Evolutionary conservation across 2,888 invertebrate species (phyloP), one percentile per base, ranked within the genome.

Genomic region (Eretmocerus hayati): DNA sequence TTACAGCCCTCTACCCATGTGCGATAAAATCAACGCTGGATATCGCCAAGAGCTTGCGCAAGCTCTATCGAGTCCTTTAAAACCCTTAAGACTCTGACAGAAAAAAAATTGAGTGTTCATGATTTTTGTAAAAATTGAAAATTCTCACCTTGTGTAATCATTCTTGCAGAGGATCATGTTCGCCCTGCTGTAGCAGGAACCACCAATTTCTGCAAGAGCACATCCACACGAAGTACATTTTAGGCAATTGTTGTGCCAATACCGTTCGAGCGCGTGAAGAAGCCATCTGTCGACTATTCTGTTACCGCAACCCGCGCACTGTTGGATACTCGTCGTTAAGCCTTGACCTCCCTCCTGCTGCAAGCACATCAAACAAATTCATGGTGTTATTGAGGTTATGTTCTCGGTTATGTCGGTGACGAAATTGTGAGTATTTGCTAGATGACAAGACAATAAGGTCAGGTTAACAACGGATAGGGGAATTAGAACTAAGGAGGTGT

Each of bases 121-220:
- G 30, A 30, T 30, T 9, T 30, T 30, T 30, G 8, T 30, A 8
- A 13, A 13, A 13, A 13, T 9, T 8, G 18, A 8, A 6, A 18
- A 36, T 19, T 18, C 35, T 35, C 77, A 94, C 94, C 90, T 90
- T 75, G 89, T 84, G 76, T 94, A 94, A 77, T 94, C 94, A 75
- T 83, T 85, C 81, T 89, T 90, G 83, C 94, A 94, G 67, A 94
- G 82, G 73, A 94, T 91, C 87, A 94, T 90, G 64, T 90, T 90
- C 57, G 87, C 85, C 77, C 88, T 89, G 74, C 89, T 87, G 77
- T 88, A 94, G 79, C 93, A 94, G 67, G 91, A 89, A 58, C 84
- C 79, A 56, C 91, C 92, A 73, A 93, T 85, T 72, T 94, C 93
- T 65, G 90, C 92, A 60, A 94, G 79, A 71, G 86, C 85, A 58